Base-by-base conservation (phyloP, 2,888 invertebrate species). In the Plagiodera versicolora region DNA sequence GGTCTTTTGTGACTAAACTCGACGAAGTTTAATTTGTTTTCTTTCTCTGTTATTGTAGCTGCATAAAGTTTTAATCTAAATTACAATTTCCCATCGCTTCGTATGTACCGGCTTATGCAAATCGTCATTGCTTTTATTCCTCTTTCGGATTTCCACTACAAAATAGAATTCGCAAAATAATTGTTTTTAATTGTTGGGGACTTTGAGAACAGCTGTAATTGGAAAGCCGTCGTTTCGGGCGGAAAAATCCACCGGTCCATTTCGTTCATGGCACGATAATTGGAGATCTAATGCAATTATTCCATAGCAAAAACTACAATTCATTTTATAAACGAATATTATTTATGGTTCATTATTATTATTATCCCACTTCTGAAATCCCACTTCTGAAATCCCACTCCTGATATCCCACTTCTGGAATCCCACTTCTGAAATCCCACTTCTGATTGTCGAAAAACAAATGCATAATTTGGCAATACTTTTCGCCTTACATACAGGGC, bases 11-110 rank as follows among this genome's bases (percentile, higher is more conserved):
- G 39, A 39, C 39, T 39, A n/a, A 39, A n/a, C 14, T 4, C 20
- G 46, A 55, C 9, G 16, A 49, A 58, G 60, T 57, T 68, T 67
- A 68, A 65, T 67, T 68, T 66, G 67, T 68, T 70, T 69, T 61
- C 66, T 64, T 64, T 61, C 57, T 61, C 60, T 63, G 53, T 64
- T 65, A 66, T 68, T 67, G 65, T 68, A 65, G 67, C 65, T 67
- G 65, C 63, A 66, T 68, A 66, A 68, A 70, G 66, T 70, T 70
- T 67, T 67, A 68, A 67, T 70, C 66, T 67, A 70, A 70, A 70
- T 68, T 66, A 67, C 66, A 68, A 68, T 67, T 67, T 67, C 58
- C 56, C 56, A 60, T 60, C 65, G 64, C 64, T 62, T 68, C 65
- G 64, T 64, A 67, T 65, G 65, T n/a, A n/a, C 24, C 4, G 63